These are phyloP conservation scores for Astyanax mexicanus DNA, from an alignment of 2,797 vertebrate species.

Conservation along the genomic window DNA sequence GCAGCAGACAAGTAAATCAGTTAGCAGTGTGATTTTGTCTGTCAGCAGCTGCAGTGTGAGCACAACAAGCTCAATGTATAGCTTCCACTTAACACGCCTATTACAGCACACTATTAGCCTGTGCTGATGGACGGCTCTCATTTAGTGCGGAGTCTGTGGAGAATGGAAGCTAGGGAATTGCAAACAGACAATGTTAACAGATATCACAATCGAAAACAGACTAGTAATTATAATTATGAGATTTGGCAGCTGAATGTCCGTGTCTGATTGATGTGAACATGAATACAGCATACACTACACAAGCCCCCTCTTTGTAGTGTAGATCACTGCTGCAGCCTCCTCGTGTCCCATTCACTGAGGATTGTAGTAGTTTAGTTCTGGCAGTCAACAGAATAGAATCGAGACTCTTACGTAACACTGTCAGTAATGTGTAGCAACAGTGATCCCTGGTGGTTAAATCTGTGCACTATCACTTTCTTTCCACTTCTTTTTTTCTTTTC, in stretches of 20 bases:
- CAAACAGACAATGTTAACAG: background rate
- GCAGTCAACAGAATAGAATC: background rate
- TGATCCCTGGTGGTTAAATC: constrained; percentile 70
- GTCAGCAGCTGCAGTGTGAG: constrained; percentile 52
- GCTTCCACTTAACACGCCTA: constrained; percentile 22
- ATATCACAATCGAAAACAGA: background rate
- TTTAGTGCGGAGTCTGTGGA: constrained; percentile 6
- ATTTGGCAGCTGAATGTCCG: background rate
- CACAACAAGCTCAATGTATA: background rate
- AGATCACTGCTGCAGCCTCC: constrained; percentile 1
- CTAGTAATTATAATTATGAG: background rate
- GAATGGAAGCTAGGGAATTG: background rate
- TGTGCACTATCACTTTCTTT: background rate
- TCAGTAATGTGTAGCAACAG: constrained; percentile 54
- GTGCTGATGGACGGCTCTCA: constrained; percentile 53
- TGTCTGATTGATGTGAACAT: background rate
- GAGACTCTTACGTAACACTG: background rate
- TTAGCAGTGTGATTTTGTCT: constrained; percentile 55
- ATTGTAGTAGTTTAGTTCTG: background rate
- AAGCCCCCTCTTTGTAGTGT: background rate
- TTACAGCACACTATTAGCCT: constrained; percentile 45
- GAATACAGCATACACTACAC: background rate
- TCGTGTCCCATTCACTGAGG: background rate
- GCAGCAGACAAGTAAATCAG: constrained; percentile 18
- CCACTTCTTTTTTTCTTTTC: background rate